These are phyloP conservation scores for Caerostris extrusa DNA, from an alignment of 1,140 invertebrate species.

Conservation along the genomic window DNA sequence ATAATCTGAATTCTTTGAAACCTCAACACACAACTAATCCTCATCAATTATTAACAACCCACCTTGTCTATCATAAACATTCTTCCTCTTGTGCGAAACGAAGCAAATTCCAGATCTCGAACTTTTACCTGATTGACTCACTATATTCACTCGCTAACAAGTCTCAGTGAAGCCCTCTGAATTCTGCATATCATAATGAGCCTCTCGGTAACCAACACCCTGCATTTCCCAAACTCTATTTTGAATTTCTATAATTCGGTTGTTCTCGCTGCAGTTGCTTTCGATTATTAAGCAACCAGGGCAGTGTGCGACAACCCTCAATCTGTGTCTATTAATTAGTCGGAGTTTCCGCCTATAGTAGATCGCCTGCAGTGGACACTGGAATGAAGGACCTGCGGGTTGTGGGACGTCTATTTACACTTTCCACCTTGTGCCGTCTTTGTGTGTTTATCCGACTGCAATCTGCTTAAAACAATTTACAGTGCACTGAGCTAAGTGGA, in stretches of 20 bases:
- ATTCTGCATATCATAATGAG: not conserved
- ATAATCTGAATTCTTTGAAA: too few species aligned
- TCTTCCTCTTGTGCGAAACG: too few species aligned
- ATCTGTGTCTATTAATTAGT: constrained; percentile 44
- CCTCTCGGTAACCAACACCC: not conserved
- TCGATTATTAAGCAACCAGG: constrained; percentile 31
- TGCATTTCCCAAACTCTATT: not conserved
- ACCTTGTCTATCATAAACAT: too few species aligned
- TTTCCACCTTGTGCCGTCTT: not conserved
- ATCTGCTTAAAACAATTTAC: not conserved
- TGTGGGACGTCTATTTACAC: not conserved
- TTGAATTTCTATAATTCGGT: constrained; percentile 33
- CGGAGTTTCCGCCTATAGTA: not conserved
- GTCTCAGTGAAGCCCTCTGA: too few species aligned
- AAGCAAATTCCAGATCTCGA: too few species aligned
- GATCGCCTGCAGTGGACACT: not conserved
- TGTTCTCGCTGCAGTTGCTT: constrained; percentile 19
- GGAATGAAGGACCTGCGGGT: not conserved
- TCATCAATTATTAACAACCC: too few species aligned
- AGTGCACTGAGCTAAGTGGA: not conserved
- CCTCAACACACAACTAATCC: too few species aligned
- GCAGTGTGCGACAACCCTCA: not conserved
- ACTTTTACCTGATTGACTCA: too few species aligned
- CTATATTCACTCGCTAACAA: too few species aligned
- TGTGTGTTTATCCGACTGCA: not conserved